These are phyloP conservation scores for Cremastinae sp. DNA, from an alignment of 2,888 invertebrate species.

Conservation along the genomic window DNA sequence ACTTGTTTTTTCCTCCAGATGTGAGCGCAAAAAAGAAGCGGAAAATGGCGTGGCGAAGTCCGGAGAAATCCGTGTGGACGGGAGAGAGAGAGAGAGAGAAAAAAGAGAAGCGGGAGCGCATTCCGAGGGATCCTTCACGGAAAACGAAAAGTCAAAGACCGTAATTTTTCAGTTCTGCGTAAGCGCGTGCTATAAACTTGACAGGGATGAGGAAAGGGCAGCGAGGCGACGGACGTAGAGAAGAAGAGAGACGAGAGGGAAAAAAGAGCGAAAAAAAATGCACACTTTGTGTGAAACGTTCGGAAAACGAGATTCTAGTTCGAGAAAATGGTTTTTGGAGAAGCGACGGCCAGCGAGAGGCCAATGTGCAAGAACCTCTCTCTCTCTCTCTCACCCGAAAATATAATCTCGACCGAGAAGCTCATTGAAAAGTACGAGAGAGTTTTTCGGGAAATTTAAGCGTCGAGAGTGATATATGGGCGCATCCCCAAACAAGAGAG, in stretches of 20 bases:
- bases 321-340: slow-evolving; percentile 64
- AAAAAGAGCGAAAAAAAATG: slow-evolving; percentile 39
- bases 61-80: slow-evolving; percentile 7
- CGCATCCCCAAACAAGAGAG: slow-evolving; percentile 62
- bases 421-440: slow-evolving; percentile 54
- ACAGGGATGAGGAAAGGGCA: slow-evolving; percentile 31
- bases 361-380: slow-evolving; percentile 46
- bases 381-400: slow-evolving; percentile 18
- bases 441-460: slow-evolving; percentile 75
- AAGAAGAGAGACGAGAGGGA: background rate
- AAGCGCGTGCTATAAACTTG: slow-evolving; percentile 41
- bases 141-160: slow-evolving; percentile 55
- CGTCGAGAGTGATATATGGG: slow-evolving; percentile 78
- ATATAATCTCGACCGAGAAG: slow-evolving; percentile 44
- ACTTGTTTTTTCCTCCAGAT: slow-evolving; percentile 25
- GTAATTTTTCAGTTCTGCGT: slow-evolving; percentile 50
- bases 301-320: slow-evolving; percentile 69
- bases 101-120: slow-evolving; percentile 29
- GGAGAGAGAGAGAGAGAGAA: slow-evolving; percentile 30
- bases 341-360: slow-evolving; percentile 56
- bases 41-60: slow-evolving; percentile 36
- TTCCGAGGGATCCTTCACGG: slow-evolving; percentile 29
- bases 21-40: slow-evolving; percentile 26
- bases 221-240: background rate
- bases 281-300: slow-evolving; percentile 49